Conservation (phyloP, 2,888 invertebrate genomes). For the Drosophila austrosaltans region DNA sequence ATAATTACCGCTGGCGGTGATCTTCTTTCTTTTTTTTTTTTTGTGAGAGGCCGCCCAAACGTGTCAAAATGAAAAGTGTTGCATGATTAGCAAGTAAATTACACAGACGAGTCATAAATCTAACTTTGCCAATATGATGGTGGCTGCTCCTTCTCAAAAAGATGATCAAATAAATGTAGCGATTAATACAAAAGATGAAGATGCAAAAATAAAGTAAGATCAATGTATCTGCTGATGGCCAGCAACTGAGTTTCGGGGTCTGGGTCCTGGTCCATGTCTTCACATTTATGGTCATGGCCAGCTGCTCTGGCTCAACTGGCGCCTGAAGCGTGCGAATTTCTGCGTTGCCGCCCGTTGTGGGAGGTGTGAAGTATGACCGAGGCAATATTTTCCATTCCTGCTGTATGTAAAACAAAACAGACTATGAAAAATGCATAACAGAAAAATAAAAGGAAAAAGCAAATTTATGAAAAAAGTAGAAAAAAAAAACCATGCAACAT, state of each 20-base stretch:
- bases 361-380: slow-evolving; percentile 64
- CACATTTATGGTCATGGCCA: slow-evolving; percentile 19
- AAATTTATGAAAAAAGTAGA: slow-evolving; percentile 7
- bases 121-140: slow-evolving; percentile 20
- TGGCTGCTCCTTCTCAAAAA: slow-evolving; percentile 33
- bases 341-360: slow-evolving; percentile 57
- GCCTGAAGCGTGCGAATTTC: slow-evolving; percentile 62
- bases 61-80: slow-evolving; percentile 81
- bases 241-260: slow-evolving; percentile 29
- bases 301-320: slow-evolving; percentile 57
- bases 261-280: slow-evolving; percentile 22
- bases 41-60: slow-evolving; percentile 68
- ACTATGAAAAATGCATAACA: slow-evolving; percentile 7
- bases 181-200: slow-evolving; percentile 77
- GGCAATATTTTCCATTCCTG: slow-evolving; percentile 17
- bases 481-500: slow-evolving; percentile 36
- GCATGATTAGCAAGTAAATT: slow-evolving; percentile 81
- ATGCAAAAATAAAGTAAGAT: slow-evolving; percentile 56
- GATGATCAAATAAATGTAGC: slow-evolving; percentile 78
- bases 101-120: slow-evolving; percentile 70
- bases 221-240: slow-evolving; percentile 55
- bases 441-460: slow-evolving; percentile 1
- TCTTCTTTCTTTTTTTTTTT: slow-evolving; percentile 58
- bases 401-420: slow-evolving; percentile 6
- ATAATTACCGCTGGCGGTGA: slow-evolving; percentile 76